Base-by-base conservation (phyloP, 2,888 invertebrate genomes). In the Augiades crinisus region DNA sequence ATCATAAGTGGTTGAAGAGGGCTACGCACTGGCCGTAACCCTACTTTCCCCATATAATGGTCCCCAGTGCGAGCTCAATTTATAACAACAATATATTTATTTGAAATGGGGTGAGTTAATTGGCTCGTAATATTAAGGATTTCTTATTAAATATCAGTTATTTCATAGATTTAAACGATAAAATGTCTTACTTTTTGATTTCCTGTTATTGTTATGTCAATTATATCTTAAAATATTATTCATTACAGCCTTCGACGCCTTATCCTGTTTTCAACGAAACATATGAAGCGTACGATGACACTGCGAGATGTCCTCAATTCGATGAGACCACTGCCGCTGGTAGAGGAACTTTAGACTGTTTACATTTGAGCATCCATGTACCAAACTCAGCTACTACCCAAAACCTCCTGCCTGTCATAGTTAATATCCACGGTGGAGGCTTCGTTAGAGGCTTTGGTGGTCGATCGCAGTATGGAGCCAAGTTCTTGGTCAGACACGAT, bases 381-480 rank as follows among this genome's bases (percentile, higher is more conserved):
- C 81, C 82, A 2, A 44, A 43, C 1, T 38, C 60, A 2, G 75
- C 73, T 0, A 66, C 53, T 3, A 59, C 62, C 0, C 53, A 30
- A 3, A 73, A 73, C 31, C 66, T 47, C 0, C 52, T 80, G 0
- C 77, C 82, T 8, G 78, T 82, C 2, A 63, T 82, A 54, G 62
- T 80, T 2, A 76, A 62, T 67, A 60, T 82, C 2, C 65, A 77
- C 12, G 81, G 81, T 14, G 82, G 81, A 2, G 60, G 53, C 3
- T 81, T 76, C 30, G 41, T 6, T 1, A 44, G 27, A 8, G 79
- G 79, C 6, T 57, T 38, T 17, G 61, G 64, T 4, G 56, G 60
- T 1, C 70, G 64, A 58, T 50, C 54, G 1, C 0, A 62, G 0
- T 69, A 57, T 40, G 75, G 72, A 0, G 75, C 81, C 3, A 68